Conservation (phyloP, 2,797 vertebrate species). For the Lutjanus argentimaculatus region DNA sequence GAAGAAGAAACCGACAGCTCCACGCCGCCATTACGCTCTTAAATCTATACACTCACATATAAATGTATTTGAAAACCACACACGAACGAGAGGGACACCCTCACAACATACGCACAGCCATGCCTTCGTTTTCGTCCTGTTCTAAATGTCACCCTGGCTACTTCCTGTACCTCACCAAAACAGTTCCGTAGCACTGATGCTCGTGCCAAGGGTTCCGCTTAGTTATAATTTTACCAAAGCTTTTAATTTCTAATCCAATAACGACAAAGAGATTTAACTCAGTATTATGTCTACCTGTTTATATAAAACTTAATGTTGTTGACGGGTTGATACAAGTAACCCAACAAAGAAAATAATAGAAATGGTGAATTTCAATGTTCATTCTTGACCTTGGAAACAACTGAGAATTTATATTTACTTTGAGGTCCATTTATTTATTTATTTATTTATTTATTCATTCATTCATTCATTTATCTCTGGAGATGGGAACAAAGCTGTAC, state of each 20-base stretch:
- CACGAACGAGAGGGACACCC: background rate
- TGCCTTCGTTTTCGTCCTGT: slow-evolving; percentile 57
- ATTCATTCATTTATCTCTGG: no score
- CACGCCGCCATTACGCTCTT: slow-evolving; percentile 72
- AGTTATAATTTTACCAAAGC: background rate
- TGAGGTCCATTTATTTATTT: background rate
- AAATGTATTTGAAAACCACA: background rate
- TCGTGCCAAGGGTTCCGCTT: slow-evolving; percentile 62
- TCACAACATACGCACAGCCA: slow-evolving; percentile 29
- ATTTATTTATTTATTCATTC: no score
- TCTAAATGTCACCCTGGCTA: slow-evolving; percentile 80
- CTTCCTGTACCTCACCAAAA: slow-evolving; percentile 79
- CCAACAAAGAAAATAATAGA: background rate
- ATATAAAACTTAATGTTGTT: background rate
- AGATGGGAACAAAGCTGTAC: no score
- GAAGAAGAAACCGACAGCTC: slow-evolving; percentile 76
- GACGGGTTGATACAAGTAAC: background rate
- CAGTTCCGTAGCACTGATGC: slow-evolving; percentile 23
- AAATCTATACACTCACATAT: slow-evolving; percentile 1
- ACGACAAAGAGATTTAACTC: background rate
- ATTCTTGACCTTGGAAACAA: slow-evolving; percentile 4
- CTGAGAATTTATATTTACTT: background rate
- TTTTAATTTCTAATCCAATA: no score
- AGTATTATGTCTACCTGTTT: background rate
- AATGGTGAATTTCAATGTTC: background rate